These are phyloP conservation scores for Tineola bisselliella DNA, from an alignment of 2,888 invertebrate genomes.

Conservation along the genomic window DNA sequence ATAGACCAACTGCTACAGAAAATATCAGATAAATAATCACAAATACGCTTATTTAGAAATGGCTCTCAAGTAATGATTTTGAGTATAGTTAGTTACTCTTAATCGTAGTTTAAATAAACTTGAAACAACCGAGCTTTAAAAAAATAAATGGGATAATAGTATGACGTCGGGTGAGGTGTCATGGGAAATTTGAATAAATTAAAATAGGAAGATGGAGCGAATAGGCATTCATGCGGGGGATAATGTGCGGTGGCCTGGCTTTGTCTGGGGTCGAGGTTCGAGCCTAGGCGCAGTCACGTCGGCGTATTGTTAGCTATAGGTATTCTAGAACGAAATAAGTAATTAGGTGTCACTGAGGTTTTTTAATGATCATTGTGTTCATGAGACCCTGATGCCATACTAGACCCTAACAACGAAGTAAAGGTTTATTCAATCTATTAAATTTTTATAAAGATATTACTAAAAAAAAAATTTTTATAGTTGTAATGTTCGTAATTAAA, in stretches of 20 bases:
- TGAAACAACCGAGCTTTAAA: background rate
- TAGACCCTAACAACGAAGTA: no score
- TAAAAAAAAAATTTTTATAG: no score
- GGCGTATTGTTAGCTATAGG: background rate
- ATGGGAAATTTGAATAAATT: conserved; percentile 70
- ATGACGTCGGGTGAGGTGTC: conserved; percentile 59
- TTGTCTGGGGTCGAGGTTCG: conserved; percentile 28
- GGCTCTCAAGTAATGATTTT: no score
- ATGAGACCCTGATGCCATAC: no score
- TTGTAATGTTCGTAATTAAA: no score
- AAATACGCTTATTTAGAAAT: no score
- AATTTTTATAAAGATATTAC: no score
- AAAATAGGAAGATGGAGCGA: conserved; percentile 66
- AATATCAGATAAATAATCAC: no score
- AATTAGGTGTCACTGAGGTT: conserved; percentile 45
- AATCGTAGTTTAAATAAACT: background rate
- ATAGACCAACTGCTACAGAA: no score
- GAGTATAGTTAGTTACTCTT: no score
- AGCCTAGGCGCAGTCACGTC: background rate
- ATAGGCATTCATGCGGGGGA: conserved; percentile 48
- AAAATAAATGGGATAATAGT: conserved; percentile 34
- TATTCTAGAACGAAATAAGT: conserved; percentile 35
- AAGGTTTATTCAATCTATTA: no score
- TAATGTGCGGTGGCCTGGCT: conserved; percentile 38
- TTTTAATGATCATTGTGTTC: background rate